phyloP scores from a whole-genome alignment of 2,113 vertebrate genomes.

The Spheniscus mendiculus region DNA sequence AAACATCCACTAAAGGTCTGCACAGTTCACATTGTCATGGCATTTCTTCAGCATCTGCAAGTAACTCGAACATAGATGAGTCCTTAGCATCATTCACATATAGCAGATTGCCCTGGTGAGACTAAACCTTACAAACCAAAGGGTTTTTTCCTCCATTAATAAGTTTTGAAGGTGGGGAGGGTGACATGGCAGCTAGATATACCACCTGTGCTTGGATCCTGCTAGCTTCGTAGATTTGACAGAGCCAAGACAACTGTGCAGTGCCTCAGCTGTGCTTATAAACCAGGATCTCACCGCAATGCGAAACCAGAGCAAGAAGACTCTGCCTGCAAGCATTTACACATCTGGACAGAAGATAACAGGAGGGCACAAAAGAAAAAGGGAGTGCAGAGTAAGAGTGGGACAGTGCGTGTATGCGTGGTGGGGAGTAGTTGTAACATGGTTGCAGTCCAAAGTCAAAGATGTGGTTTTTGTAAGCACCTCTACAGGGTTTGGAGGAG shows the following conservation, averaged over 20 bases:
- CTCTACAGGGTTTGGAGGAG: not conserved
- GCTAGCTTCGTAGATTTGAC: accelerated
- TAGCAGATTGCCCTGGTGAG: not conserved
- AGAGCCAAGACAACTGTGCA: not conserved
- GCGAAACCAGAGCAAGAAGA: not conserved
- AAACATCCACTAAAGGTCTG: not conserved
- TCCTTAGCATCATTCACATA: not conserved
- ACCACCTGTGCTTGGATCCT: not conserved
- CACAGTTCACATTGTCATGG: not conserved
- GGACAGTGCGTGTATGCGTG: not conserved
- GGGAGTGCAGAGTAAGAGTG: not conserved
- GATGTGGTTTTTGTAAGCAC: not conserved
- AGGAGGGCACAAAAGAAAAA: not conserved
- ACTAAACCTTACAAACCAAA: not conserved
- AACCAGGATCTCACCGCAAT: not conserved
- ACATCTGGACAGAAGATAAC: not conserved
- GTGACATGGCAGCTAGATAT: not conserved
- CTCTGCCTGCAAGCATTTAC: not conserved
- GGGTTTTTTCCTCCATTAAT: not conserved
- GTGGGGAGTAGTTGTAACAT: not conserved
- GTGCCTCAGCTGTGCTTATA: not conserved
- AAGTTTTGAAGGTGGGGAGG: not conserved
- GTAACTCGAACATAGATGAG: not conserved
- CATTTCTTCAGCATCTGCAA: not conserved
- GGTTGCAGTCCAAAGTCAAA: not conserved